These are phyloP conservation scores for Girardinus metallicus DNA, from an alignment of 2,797 vertebrate species.

Conservation along the genomic window DNA sequence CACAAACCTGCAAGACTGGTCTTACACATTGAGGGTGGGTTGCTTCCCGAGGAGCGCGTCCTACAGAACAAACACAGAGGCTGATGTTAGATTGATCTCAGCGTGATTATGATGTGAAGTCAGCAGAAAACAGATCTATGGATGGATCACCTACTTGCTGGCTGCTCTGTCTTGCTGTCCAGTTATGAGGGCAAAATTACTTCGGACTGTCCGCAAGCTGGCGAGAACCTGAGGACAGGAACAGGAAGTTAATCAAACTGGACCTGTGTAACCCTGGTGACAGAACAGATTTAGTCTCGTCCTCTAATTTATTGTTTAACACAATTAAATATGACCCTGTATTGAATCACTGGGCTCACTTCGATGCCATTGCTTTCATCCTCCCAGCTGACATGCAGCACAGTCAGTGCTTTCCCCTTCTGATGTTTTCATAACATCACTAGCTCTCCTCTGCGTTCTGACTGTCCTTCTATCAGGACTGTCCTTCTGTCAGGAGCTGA, in stretches of 20 bases:
- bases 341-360: slow-evolving; percentile 19
- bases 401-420: slow-evolving; percentile 20
- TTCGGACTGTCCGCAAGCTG: slow-evolving; percentile 89
- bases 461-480: slow-evolving; percentile 60
- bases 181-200: slow-evolving; percentile 86
- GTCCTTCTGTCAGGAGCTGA: slow-evolving; percentile 55
- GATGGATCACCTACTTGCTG: slow-evolving; percentile 82
- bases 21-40: slow-evolving; percentile 82
- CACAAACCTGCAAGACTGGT: slow-evolving; percentile 83
- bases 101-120: not conserved
- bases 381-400: slow-evolving; percentile 2
- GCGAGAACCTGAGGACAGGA: slow-evolving; percentile 85
- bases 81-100: not conserved
- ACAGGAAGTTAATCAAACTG: slow-evolving; percentile 1
- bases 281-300: not conserved
- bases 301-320: not conserved
- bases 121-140: not conserved
- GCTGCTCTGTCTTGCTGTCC: slow-evolving; percentile 83
- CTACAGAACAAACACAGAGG: slow-evolving; percentile 67
- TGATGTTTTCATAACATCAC: slow-evolving; percentile 55
- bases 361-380: slow-evolving; percentile 26
- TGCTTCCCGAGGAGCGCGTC: slow-evolving; percentile 76
- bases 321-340: slow-evolving; percentile 18
- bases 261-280: too few relatives aligned
- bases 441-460: slow-evolving; percentile 42